phyloP scores from a whole-genome alignment of 2,113 vertebrate species.

The Dromas ardeola region DNA sequence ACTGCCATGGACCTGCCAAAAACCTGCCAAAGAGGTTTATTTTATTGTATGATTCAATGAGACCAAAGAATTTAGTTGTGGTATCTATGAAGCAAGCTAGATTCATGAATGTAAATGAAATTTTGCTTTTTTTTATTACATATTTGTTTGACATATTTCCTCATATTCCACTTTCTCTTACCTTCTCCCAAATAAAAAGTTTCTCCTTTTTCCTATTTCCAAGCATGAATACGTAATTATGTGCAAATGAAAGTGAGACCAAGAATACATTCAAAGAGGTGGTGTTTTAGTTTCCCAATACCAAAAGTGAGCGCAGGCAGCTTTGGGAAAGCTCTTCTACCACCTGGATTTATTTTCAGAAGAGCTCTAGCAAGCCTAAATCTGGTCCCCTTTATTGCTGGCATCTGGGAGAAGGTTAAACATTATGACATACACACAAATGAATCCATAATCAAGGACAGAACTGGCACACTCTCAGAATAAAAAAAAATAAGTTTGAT shows the following conservation, averaged over 20 bases:
- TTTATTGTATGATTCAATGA: background rate
- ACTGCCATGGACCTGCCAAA: background rate
- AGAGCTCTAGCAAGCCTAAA: background rate
- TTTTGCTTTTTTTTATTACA: background rate
- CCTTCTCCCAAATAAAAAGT: background rate
- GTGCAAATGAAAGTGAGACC: background rate
- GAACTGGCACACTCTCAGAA: background rate
- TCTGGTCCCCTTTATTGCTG: background rate
- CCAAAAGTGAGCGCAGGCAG: background rate
- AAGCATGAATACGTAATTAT: background rate
- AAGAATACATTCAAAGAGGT: background rate
- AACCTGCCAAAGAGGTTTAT: background rate
- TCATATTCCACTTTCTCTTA: background rate
- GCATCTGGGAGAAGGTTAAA: background rate
- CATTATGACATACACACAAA: background rate
- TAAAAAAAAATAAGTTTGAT: background rate
- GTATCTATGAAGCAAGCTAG: background rate
- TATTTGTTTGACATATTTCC: background rate
- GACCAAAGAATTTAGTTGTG: background rate
- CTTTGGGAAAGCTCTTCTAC: background rate
- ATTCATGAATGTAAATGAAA: background rate
- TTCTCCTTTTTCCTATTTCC: background rate
- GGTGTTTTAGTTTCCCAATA: background rate
- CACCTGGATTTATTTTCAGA: background rate
- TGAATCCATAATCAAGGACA: background rate